Evolutionary conservation across 1,140 invertebrate species (phyloP), one percentile per base, ranked within the genome.

Genomic region (Centruroides sculpturatus): DNA sequence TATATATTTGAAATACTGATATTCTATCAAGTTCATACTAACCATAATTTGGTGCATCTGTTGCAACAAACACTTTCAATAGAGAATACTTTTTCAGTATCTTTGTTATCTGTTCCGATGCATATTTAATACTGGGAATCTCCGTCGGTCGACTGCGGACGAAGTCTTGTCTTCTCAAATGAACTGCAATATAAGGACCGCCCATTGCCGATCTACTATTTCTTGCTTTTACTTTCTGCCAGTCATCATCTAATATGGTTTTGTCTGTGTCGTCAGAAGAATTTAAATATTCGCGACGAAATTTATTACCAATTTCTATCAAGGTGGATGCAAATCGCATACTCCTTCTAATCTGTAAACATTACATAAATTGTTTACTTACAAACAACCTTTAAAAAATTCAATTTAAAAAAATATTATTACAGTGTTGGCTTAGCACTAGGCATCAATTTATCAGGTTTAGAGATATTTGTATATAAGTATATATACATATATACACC

Each of bases 161-260:
- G 76, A 93, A 97, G 76, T 97, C 92, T 62, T 80, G 78, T 67
- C 93, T 77, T 71, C 92, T 78, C 69, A 92, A 78, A 76, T 97
- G 93, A 53, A 86, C 80, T 57, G 80, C 78, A 48, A 95, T 59
- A 72, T 90, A 96, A 9, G 83, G 82, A 0, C 83, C 85, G 64
- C 89, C 91, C 63, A 75, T 59, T 73, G 79, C 69, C 49, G 36
- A 53, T 46, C 62, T 64, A n/a, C 55, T 35, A n/a, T 52, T 54
- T 53, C 47, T 51, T 73, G 83, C 81, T 71, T 80, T 80, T 74
- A 84, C 81, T 61, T 80, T 67, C 62, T 67, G 77, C 85, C 85
- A 88, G 68, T 83, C 76, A 10, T 69, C 50, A 3, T 77, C 72
- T 48, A 81, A 67, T 47, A 73, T 56, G 23, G 81, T 86, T 50